These are phyloP conservation scores for Capitulum mitella DNA, from an alignment of 2,888 invertebrate species.

Conservation along the genomic window DNA sequence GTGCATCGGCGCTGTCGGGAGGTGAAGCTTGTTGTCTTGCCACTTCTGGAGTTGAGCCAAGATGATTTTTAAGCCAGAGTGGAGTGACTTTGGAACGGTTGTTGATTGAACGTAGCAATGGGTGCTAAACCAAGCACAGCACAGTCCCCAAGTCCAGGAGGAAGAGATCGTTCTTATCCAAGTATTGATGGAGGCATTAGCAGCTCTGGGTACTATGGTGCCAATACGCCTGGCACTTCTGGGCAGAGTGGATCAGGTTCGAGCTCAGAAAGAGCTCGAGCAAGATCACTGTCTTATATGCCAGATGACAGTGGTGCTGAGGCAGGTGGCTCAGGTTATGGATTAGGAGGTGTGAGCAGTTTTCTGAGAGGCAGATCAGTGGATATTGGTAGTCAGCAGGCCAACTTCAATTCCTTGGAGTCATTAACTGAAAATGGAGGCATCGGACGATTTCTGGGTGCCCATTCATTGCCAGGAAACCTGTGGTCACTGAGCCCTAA, in stretches of 20 bases:
- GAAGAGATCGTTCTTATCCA: not conserved
- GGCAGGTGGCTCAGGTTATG: not conserved
- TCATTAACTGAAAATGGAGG: slow-evolving; percentile 1
- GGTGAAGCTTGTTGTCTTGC: no score
- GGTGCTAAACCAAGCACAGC: slow-evolving; percentile 14
- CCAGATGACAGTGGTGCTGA: not conserved
- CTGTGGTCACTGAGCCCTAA: not conserved
- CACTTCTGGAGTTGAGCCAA: no score
- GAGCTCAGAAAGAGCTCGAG: not conserved
- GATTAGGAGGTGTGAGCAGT: not conserved
- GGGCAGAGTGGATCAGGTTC: not conserved
- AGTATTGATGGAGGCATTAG: slow-evolving; percentile 13
- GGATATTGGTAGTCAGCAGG: not conserved
- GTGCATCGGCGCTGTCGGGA: no score
- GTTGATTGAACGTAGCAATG: not conserved
- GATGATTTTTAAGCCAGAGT: no score
- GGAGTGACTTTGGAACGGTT: no score
- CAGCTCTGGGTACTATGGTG: slow-evolving; percentile 10
- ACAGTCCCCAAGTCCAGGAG: not conserved
- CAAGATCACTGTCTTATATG: not conserved
- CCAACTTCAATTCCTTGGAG: not conserved
- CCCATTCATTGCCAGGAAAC: slow-evolving; percentile 10
- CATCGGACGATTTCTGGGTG: not conserved
- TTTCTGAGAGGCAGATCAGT: slow-evolving; percentile 2
- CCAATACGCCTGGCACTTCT: not conserved